Base-by-base conservation (phyloP, 2,888 invertebrate genomes). In the Myopa testacea region DNA sequence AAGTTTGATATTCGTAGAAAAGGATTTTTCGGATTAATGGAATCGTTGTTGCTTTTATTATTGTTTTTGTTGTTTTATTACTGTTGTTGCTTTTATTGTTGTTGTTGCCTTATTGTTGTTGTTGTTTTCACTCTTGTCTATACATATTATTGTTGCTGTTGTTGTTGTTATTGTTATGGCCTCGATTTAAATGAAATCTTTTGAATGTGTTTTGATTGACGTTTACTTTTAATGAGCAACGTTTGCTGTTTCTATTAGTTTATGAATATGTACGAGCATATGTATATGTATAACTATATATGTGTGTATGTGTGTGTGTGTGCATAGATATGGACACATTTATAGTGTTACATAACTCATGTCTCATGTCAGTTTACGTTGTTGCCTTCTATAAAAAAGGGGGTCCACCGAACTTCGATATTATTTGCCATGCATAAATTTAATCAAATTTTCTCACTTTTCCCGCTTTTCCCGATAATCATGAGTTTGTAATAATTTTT, bases 11-110 rank as follows among this genome's bases (percentile, higher is more conserved):
- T 10, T 16, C n/a, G 50, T 65, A 52, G 16, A 72, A 58, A 76
- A 77, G 77, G 77, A 71, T 77, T 77, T 77, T 70, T 58, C 10
- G 71, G 72, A 72, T 77, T 77, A 77, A 77, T 77, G 65, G 71
- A 77, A 52, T 77, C 50, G 62, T 52, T 45, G 45, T 45, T 45
- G 45, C n/a, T n/a, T n/a, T n/a, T n/a, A n/a, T 40, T 40, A 8
- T 40, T 40, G 40, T 40, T 40, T 8, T 40, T 40, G 40, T 8
- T 40, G 40, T 40, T 4, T 8, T 40, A 40, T 40, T 40, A 40
- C 40, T 40, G 40, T 40, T 40, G 8, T 40, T 40, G 40, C 6
- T 10, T 45, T 45, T 45, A 10, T 45, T 45, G 45, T 3, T 45
- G 45, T 45, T 45, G 45, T 45, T 45, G 6, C 3, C 1, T 3